These are phyloP conservation scores for Scytalopus superciliaris DNA, from an alignment of 2,113 vertebrate species.

Conservation along the genomic window DNA sequence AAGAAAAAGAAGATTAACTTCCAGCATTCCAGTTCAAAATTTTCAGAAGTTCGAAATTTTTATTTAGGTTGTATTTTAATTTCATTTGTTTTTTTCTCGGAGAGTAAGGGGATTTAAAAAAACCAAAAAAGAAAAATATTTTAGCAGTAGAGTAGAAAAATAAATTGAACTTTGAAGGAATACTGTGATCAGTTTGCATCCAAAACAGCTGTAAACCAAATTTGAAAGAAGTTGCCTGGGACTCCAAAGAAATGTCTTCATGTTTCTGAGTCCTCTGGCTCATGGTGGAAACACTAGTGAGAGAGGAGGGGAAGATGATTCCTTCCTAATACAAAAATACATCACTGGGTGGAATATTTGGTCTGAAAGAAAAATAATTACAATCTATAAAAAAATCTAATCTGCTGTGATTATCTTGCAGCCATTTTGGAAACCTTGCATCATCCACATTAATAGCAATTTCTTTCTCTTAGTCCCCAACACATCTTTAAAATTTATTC, in stretches of 20 bases:
- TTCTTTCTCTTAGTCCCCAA: background rate
- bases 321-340: background rate
- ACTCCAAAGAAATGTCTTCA: background rate
- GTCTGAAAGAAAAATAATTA: background rate
- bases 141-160: background rate
- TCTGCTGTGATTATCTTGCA: background rate
- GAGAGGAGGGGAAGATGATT: background rate
- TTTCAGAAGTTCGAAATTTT: background rate
- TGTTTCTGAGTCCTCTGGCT: background rate
- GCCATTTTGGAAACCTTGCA: background rate
- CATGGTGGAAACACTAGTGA: background rate
- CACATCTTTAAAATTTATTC: background rate
- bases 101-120: background rate
- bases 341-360: background rate
- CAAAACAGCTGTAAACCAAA: background rate
- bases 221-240: background rate
- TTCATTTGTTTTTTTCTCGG: background rate
- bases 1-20: background rate
- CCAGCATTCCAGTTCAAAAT: background rate
- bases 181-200: background rate
- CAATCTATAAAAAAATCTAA: background rate
- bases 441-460: background rate
- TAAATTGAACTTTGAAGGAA: background rate
- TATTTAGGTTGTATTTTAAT: background rate
- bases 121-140: background rate